Evolutionary conservation across 2,113 vertebrate species (phyloP).

Genomic region (Oncorhynchus tshawytscha): DNA sequence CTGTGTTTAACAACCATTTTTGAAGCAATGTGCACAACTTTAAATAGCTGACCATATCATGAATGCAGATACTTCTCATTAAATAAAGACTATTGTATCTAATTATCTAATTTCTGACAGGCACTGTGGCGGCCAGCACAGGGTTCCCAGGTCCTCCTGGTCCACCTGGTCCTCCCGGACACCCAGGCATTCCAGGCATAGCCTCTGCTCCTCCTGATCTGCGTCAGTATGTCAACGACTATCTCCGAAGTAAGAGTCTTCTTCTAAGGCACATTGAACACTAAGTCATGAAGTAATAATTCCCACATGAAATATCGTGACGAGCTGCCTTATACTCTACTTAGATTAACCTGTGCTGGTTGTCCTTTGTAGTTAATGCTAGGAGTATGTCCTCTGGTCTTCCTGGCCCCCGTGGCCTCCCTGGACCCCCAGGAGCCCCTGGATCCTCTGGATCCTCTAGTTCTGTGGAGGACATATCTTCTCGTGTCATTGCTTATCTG

Average conservation of each 20-base stretch:
- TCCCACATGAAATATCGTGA: not conserved
- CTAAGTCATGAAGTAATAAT: not conserved
- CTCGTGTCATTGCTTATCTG: not conserved
- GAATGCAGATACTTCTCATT: too few species aligned
- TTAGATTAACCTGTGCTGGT: not conserved
- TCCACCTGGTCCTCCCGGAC: not conserved
- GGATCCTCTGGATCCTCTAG: not conserved
- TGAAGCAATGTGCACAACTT: too few species aligned
- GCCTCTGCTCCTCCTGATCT: constrained; percentile 16
- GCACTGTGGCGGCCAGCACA: not conserved
- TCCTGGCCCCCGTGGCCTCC: not conserved
- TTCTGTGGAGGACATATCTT: constrained; percentile 8
- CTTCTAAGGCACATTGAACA: not conserved
- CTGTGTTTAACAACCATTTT: too few species aligned
- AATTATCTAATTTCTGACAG: not conserved
- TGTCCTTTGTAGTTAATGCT: not conserved
- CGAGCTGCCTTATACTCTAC: not conserved
- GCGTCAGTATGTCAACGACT: constrained; percentile 2
- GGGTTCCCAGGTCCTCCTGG: constrained; percentile 48
- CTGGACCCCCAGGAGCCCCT: not conserved
- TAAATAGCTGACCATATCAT: too few species aligned
- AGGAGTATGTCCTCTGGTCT: not conserved
- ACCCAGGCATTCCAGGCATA: not conserved
- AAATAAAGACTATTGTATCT: not conserved
- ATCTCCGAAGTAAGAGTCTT: constrained; percentile 1